A percentile compares a stretch with the other conserved stretches of the same genome.
These are phyloP conservation scores for Alentia gelatinosa DNA, from an alignment of 2,888 invertebrate species.

Conservation along the genomic window DNA sequence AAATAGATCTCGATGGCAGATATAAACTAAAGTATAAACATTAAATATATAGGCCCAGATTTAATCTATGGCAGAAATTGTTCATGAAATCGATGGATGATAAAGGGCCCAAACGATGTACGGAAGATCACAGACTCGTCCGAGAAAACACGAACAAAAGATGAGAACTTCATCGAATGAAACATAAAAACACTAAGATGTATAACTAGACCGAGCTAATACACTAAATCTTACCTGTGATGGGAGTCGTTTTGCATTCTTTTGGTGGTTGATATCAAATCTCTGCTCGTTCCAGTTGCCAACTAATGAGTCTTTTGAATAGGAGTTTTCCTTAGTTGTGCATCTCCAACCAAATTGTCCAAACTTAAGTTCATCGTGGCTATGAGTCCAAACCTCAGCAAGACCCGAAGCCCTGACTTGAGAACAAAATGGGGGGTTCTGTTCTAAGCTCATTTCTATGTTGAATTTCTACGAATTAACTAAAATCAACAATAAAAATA, in stretches of 20 bases:
- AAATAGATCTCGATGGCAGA: no score
- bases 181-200: no score
- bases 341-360: background rate
- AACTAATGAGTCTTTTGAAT: background rate
- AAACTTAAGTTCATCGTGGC: background rate
- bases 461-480: background rate
- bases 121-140: no score
- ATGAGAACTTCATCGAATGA: no score
- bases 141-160: no score
- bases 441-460: background rate
- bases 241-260: background rate
- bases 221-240: background rate
- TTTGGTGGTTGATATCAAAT: constrained; percentile 5
- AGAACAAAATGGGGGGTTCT: background rate
- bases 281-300: background rate
- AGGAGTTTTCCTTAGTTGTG: background rate
- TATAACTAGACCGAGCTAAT: no score
- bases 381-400: background rate
- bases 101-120: no score
- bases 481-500: background rate
- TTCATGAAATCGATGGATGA: no score
- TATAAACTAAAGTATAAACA: background rate
- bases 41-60: background rate
- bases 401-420: background rate
- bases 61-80: background rate